Evolutionary conservation across 2,797 vertebrate species (phyloP), one percentile per base, ranked within the genome.

Genomic region (Telmatherina bonti): DNA sequence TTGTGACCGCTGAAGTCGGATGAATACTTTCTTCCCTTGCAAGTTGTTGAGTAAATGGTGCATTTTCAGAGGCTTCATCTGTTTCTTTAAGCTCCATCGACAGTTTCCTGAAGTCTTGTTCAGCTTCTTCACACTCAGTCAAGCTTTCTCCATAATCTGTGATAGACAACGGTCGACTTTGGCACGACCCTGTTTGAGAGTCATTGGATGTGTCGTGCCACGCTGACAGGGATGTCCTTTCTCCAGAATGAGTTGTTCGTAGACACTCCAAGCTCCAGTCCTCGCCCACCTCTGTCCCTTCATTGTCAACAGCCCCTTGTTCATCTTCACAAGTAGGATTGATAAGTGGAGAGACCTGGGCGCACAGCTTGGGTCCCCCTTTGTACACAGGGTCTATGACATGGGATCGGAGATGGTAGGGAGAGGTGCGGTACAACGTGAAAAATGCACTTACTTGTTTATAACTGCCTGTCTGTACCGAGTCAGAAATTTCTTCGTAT

Each of bases 361-460:
- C 11, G 47, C 79, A 52, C 22, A 87, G 57, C 52, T 76, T 81
- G n/a, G 87, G 68, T 33, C 22, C 78, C 47, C 76, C 86, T 92
- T 93, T 93, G 82, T 85, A 86, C 78, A 89, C 79, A 59, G 90
- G 86, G 58, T 89, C 87, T 67, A 86, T 79, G 54, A 81, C 71
- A n/a, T 94, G 90, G 77, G 93, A 89, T 59, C 67, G 77, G n/a
- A 93, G 90, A 16, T 61, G 90, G 93, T 87, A 89, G 73, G 93
- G 90, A 76, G 90, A 85, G 83, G 94, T 89, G 81, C 85, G 77
- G 88, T 94, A 94, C 81, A 93, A 56, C 66, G 90, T 93, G 88
- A 94, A 94, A 74, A 92, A 89, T 78, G 93, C 91, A 95, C 94
- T 95, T 94, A 95, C 94, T 91, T 92, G 93, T 91, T 91, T 93